Percentiles rank a stretch among this genome's conserved stretches.
Conservation (phyloP, 2,797 vertebrate species). For the Urocyon cinereoargenteus region DNA sequence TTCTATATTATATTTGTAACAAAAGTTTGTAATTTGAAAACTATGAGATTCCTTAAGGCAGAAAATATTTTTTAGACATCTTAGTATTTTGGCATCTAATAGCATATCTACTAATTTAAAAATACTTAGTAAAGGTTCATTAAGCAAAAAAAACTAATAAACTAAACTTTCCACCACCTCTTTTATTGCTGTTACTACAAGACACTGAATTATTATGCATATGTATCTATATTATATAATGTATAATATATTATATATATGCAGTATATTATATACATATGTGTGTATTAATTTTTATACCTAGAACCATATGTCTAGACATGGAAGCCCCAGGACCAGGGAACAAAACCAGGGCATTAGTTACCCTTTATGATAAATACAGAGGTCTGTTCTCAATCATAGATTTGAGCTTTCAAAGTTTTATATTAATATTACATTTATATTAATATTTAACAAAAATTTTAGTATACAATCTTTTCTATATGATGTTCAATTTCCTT, state of each 20-base stretch:
- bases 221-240: background rate
- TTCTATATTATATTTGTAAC: background rate
- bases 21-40: slow-evolving; percentile 39
- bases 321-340: background rate
- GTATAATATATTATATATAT: background rate
- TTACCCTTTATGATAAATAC: background rate
- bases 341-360: background rate
- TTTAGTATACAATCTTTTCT: background rate
- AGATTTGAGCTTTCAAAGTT: background rate
- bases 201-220: background rate
- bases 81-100: background rate
- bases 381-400: background rate
- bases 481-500: background rate
- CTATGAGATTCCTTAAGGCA: background rate
- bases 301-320: background rate
- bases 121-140: background rate
- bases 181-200: background rate
- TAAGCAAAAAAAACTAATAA: background rate
- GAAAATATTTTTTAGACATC: background rate
- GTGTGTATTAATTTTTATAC: background rate
- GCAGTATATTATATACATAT: background rate
- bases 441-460: background rate
- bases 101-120: background rate
- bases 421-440: background rate
- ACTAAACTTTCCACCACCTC: background rate